phyloP scores from a whole-genome alignment of 2,888 invertebrate species.

The Ptycholaimellus sp. region DNA sequence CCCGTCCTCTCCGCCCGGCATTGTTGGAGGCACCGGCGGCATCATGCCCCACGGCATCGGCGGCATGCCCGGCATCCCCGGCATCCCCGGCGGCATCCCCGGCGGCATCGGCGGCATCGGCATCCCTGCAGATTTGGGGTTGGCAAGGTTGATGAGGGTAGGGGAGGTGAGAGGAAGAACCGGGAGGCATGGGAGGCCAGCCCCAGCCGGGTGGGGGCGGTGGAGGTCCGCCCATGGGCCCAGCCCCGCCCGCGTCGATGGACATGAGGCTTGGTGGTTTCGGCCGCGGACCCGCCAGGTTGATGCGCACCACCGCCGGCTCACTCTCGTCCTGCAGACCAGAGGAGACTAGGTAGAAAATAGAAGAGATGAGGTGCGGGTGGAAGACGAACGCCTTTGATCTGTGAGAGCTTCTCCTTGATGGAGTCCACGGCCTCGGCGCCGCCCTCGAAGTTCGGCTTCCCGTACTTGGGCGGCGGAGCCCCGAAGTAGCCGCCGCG shows the following conservation, averaged over 20 bases:
- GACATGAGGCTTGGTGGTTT: neutral
- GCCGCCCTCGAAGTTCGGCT: too few relatives aligned
- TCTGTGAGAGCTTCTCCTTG: too few relatives aligned
- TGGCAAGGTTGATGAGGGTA: neutral
- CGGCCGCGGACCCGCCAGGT: conserved; percentile 6
- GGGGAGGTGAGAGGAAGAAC: neutral
- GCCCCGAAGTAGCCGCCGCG: neutral
- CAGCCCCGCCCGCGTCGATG: neutral
- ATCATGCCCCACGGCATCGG: neutral
- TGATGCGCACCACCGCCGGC: conserved; percentile 10
- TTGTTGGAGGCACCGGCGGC: too few relatives aligned
- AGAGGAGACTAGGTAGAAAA: too few relatives aligned
- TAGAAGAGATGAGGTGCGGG: too few relatives aligned
- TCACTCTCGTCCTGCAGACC: too few relatives aligned
- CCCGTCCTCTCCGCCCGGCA: neutral
- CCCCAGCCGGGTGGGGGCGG: neutral
- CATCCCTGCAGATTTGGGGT: neutral
- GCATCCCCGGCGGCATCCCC: neutral
- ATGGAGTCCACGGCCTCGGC: too few relatives aligned
- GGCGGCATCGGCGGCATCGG: neutral
- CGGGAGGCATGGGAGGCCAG: neutral
- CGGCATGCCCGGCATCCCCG: neutral
- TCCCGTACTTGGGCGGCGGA: too few relatives aligned
- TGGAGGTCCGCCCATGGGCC: too few relatives aligned
- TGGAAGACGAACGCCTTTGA: too few relatives aligned